A percentile compares a stretch with the other conserved stretches of the same genome.
Evolutionary conservation across 2,888 invertebrate genomes (phyloP).

Genomic region (Tinea pellionella): DNA sequence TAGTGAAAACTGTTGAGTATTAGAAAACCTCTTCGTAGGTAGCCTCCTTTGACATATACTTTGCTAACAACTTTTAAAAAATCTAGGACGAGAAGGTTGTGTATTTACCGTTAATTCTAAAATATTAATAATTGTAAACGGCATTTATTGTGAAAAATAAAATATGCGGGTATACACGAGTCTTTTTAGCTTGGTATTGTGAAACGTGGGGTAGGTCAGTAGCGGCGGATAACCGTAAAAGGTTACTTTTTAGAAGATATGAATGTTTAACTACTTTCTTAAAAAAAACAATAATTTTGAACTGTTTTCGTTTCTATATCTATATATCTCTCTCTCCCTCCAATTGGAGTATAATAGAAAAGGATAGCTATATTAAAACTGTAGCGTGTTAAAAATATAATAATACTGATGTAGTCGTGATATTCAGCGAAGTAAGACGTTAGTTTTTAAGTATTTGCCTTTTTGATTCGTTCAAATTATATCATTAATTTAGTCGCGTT

Average conservation of each 20-base stretch:
- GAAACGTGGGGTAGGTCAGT: background rate
- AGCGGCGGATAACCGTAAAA: background rate
- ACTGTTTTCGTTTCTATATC: no score
- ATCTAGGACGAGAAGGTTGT: background rate
- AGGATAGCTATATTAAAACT: background rate
- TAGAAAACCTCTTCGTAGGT: background rate
- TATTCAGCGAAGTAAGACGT: conserved; percentile 6
- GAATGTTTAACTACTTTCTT: no score
- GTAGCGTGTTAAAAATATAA: background rate
- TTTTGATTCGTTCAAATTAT: conserved; percentile 5
- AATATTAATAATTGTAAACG: no score
- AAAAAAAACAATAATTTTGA: no score
- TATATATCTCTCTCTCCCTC: no score
- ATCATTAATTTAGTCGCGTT: conserved; percentile 1
- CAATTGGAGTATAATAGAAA: background rate
- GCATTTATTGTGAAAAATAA: no score
- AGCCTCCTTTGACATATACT: background rate
- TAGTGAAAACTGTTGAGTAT: background rate
- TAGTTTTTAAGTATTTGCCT: background rate
- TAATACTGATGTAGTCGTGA: conserved; percentile 10
- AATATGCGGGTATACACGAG: background rate
- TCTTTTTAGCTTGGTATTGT: conserved; percentile 15
- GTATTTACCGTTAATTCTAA: background rate
- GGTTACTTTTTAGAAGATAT: background rate
- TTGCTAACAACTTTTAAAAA: background rate